Conservation (phyloP, 2,113 vertebrate genomes). For the Suricata suricatta region DNA sequence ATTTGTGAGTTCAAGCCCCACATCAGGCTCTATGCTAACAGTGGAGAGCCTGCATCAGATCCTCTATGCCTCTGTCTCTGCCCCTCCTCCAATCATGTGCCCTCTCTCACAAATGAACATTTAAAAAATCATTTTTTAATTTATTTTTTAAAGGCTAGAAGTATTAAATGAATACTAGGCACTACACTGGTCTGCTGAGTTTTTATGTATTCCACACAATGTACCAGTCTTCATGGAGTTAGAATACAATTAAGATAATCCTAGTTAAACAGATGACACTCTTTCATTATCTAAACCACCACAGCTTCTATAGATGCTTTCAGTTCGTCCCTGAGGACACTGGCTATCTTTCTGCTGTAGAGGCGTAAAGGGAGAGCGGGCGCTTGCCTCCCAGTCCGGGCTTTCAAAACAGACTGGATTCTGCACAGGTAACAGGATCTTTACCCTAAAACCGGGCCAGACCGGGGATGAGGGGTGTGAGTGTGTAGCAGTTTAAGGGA, state of each 20-base stretch:
- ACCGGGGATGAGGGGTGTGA: rapidly evolving
- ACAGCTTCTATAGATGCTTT: not conserved
- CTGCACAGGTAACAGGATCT: no score
- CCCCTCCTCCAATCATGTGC: no score
- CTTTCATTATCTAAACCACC: not conserved
- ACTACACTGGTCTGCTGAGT: not conserved
- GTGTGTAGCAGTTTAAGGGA: not conserved
- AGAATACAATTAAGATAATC: not conserved
- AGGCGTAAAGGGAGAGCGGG: not conserved
- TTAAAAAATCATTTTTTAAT: no score
- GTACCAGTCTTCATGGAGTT: not conserved
- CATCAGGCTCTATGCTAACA: no score
- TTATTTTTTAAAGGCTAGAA: no score
- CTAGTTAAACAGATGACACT: not conserved
- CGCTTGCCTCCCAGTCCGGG: not conserved
- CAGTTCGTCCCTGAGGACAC: not conserved
- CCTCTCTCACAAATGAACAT: no score
- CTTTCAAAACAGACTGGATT: not conserved
- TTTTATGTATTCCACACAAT: not conserved
- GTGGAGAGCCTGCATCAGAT: no score
- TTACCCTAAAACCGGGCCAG: not conserved
- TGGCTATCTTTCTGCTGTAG: no score
- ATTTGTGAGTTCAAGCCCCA: no score
- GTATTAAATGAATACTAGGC: not conserved
- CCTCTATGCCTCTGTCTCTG: no score